Evolutionary conservation across 2,797 vertebrate genomes (phyloP).

Genomic region (Pseudotriccus pelzelni): DNA sequence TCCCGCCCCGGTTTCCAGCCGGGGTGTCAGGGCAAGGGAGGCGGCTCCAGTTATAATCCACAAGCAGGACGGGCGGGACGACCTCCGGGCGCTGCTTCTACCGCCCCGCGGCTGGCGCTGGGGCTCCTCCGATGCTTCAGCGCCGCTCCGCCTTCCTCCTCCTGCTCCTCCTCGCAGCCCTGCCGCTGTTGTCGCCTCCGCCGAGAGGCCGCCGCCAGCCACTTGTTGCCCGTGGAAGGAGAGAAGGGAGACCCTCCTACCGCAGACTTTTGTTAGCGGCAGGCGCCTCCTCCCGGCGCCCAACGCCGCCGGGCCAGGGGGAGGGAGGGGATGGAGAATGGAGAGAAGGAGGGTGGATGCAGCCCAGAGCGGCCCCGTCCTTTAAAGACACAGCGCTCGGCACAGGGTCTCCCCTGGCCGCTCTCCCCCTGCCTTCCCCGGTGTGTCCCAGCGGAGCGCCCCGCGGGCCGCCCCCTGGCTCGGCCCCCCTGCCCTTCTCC

Average conservation of each 20-base stretch:
- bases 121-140: background rate
- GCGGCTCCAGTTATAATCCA: slow-evolving; percentile 56
- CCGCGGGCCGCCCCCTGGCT: no score
- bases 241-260: background rate
- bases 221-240: slow-evolving; percentile 66
- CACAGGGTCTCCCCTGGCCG: fast-evolving
- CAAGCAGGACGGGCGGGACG: slow-evolving; percentile 2
- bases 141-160: slow-evolving; percentile 24
- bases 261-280: slow-evolving; percentile 72
- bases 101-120: slow-evolving; percentile 5
- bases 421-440: background rate
- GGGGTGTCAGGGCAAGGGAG: background rate
- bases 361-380: background rate
- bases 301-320: background rate
- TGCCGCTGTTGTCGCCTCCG: slow-evolving; percentile 8
- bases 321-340: background rate
- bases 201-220: slow-evolving; percentile 43
- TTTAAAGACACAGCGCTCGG: slow-evolving; percentile 6
- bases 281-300: slow-evolving; percentile 77
- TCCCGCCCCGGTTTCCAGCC: background rate
- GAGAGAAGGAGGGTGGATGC: background rate
- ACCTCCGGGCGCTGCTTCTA: background rate
- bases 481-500: background rate
- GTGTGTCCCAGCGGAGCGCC: background rate
- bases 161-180: background rate